Percentiles rank a stretch among this genome's conserved stretches.
Evolutionary conservation across 2,113 vertebrate genomes (phyloP).

Genomic region (Oriolus oriolus): DNA sequence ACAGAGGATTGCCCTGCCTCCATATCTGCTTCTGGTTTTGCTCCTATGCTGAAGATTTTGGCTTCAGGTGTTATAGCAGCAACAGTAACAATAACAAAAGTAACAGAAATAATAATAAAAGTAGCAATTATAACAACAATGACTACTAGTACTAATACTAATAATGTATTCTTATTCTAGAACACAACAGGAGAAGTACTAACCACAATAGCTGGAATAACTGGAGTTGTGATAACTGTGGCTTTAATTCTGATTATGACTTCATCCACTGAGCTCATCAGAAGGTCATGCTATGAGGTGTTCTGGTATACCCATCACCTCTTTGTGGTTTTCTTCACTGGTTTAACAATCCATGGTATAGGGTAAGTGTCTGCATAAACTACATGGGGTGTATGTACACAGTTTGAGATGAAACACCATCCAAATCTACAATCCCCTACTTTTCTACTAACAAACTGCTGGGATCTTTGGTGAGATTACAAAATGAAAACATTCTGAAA

Average conservation of each 20-base stretch:
- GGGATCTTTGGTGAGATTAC: background rate
- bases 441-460: background rate
- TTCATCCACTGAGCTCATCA: conserved; percentile 75
- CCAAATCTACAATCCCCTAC: background rate
- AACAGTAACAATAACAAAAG: background rate
- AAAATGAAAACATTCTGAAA: background rate
- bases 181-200: conserved; percentile 60
- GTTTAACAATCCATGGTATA: conserved; percentile 74
- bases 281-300: conserved; percentile 74
- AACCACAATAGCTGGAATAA: conserved; percentile 69
- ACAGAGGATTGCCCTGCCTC: background rate
- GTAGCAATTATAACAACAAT: background rate
- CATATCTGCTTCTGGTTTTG: background rate
- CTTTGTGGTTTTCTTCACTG: conserved; percentile 74
- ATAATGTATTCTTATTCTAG: conserved; percentile 43
- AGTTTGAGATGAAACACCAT: background rate
- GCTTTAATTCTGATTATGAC: conserved; percentile 75
- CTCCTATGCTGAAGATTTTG: background rate
- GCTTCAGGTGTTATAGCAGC: background rate
- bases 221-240: conserved; percentile 76
- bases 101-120: background rate
- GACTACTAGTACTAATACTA: background rate
- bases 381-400: background rate
- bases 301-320: conserved; percentile 81
- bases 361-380: conserved; percentile 69